Percentiles rank a stretch among this genome's conserved stretches.
phyloP scores from a whole-genome alignment of 1,140 invertebrate genomes.

The Magallana gigas region DNA sequence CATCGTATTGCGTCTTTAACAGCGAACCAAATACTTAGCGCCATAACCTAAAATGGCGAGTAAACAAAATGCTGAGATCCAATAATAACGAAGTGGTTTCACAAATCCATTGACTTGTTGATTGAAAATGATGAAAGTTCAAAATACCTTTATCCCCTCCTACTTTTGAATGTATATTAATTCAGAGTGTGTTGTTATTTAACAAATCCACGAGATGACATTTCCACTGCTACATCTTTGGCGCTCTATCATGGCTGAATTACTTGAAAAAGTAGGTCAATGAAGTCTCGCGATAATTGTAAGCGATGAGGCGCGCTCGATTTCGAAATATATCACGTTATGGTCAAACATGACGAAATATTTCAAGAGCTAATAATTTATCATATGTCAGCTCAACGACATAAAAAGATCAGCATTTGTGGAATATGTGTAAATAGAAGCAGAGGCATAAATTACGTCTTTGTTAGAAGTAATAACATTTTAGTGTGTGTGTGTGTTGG shows the following conservation, averaged over 20 bases:
- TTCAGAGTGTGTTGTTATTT: background rate
- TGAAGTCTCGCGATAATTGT: conserved; percentile 1
- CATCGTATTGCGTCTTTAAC: background rate
- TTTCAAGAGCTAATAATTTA: too few relatives aligned
- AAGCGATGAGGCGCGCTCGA: background rate
- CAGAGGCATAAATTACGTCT: too few relatives aligned
- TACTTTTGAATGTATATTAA: background rate
- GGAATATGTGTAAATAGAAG: too few relatives aligned
- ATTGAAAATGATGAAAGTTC: background rate
- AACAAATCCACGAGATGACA: background rate
- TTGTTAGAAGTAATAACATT: too few relatives aligned
- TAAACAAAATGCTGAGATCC: background rate
- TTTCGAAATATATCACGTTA: background rate
- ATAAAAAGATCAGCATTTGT: too few relatives aligned
- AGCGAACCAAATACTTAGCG: background rate
- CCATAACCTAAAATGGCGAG: conserved; percentile 15
- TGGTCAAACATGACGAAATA: too few relatives aligned
- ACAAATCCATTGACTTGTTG: background rate
- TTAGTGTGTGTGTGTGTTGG: too few relatives aligned
- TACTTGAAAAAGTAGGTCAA: conserved; percentile 20
- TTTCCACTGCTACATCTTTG: conserved; percentile 36
- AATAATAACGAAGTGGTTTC: background rate
- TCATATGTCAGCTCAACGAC: too few relatives aligned
- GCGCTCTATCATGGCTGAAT: conserved; percentile 24
- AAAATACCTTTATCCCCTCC: background rate